These are phyloP conservation scores for Scaptodrosophila latifasciaeformis DNA, from an alignment of 2,888 invertebrate species.

Conservation along the genomic window DNA sequence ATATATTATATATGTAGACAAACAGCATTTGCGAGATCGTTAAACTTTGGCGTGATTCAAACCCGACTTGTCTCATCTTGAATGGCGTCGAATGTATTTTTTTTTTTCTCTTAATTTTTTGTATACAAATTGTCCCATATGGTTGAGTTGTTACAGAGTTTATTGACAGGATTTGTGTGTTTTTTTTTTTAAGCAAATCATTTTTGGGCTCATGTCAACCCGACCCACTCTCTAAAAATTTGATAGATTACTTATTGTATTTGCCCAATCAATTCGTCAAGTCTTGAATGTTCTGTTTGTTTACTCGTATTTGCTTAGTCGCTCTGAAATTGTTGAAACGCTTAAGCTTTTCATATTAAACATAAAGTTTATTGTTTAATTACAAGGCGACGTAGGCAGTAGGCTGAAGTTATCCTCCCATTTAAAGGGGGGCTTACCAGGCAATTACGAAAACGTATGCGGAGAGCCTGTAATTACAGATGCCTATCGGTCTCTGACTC, in stretches of 20 bases:
- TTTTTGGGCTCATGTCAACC: background rate
- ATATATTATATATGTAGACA: no score
- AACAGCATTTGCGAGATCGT: constrained; percentile 38
- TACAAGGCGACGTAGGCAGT: constrained; percentile 11
- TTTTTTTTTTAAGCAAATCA: constrained; percentile 32
- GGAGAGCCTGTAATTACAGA: constrained; percentile 9
- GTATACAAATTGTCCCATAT: no score
- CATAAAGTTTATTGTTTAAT: constrained; percentile 19
- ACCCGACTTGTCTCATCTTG: background rate
- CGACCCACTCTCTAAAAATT: no score
- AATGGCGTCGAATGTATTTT: constrained; percentile 9
- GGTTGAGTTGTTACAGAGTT: constrained; percentile 37
- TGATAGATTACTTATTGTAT: background rate
- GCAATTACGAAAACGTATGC: constrained; percentile 29
- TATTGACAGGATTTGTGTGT: constrained; percentile 33
- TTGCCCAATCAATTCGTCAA: constrained; percentile 24
- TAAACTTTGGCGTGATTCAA: constrained; percentile 42
- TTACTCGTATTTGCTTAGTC: background rate
- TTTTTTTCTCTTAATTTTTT: no score
- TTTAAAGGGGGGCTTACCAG: constrained; percentile 10
- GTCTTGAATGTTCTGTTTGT: constrained; percentile 6
- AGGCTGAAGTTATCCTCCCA: no score
- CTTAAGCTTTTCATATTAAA: background rate
- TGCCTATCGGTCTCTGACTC: no score
- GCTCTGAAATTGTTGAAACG: constrained; percentile 14